Conservation (phyloP, 2,113 vertebrate genomes). For the Istiophorus platypterus region DNA sequence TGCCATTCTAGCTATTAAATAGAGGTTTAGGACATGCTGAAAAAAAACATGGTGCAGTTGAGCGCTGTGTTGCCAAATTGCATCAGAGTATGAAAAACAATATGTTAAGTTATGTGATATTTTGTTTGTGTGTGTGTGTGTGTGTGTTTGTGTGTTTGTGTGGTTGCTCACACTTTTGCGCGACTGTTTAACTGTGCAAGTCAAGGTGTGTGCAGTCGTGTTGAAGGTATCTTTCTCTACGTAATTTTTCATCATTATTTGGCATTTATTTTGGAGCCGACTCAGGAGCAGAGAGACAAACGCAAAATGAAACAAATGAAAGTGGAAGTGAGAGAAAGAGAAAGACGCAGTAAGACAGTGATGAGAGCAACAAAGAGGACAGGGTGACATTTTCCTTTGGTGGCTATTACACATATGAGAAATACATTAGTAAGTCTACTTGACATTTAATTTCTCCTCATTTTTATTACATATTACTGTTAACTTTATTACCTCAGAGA, state of each 20-base stretch:
- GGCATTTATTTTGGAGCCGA: slow-evolving; percentile 55
- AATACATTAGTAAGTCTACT: slow-evolving; percentile 24
- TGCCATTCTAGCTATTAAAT: slow-evolving; percentile 55
- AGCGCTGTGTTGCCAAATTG: slow-evolving; percentile 20
- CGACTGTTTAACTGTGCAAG: slow-evolving; percentile 20
- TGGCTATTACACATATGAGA: background rate
- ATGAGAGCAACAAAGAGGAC: background rate
- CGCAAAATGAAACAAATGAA: slow-evolving; percentile 29
- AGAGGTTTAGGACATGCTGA: slow-evolving; percentile 39
- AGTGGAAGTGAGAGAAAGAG: slow-evolving; percentile 32
- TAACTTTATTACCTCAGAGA: background rate
- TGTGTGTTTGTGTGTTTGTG: slow-evolving; percentile 11
- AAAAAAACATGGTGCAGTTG: slow-evolving; percentile 11
- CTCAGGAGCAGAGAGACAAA: slow-evolving; percentile 35
- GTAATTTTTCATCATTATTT: slow-evolving; percentile 62
- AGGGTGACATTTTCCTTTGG: slow-evolving; percentile 6
- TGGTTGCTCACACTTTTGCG: background rate
- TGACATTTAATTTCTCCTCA: slow-evolving; percentile 31
- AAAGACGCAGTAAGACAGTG: slow-evolving; percentile 1
- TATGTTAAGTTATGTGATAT: slow-evolving; percentile 9
- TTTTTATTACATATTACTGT: slow-evolving; percentile 20
- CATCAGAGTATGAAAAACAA: slow-evolving; percentile 18
- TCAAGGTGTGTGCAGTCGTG: slow-evolving; percentile 6
- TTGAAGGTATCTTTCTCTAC: slow-evolving; percentile 29
- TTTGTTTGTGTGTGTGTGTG: slow-evolving; percentile 17